Base-by-base conservation (phyloP, 2,797 vertebrate species). In the Knipowitschia caucasica region DNA sequence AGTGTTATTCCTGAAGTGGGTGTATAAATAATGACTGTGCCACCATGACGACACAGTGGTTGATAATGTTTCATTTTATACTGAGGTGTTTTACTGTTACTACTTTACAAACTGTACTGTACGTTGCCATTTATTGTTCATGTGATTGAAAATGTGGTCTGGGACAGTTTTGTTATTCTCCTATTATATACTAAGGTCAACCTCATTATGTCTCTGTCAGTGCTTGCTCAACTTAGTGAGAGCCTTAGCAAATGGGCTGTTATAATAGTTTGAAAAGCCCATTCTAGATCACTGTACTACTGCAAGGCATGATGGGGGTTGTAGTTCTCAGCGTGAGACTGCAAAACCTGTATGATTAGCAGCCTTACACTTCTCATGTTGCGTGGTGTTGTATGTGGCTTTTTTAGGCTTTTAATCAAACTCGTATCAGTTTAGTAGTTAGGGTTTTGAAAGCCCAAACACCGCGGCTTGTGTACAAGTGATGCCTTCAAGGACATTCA, bases 251-350 rank as follows among this genome's bases (percentile, higher is more conserved):
- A 64, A 42, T 18, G 53, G 21, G 51, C 64, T 52, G 34, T 66
- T 29, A 50, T 31, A n/a, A n/a, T n/a, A 54, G 17, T 56, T 4
- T 42, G 6, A 45, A 59, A 40, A 38, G 29, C 31, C 56, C 52
- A 8, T 70, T 69, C 56, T 26, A 24, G 30, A 53, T 18, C 40
- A 50, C 27, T 54, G 64, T 57, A 61, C 45, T 55, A 56, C 67
- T 80, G 62, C 67, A 66, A 85, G 79, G 81, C 85, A 85, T 86
- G 84, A 83, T 86, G 83, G 84, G 81, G 78, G 43, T 59, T 84
- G 82, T 50, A 69, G 83, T 79, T 73, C 71, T 76, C 61, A 43
- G 5, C 5, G 14, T 0, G 61, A 73, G 70, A 55, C 74, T 69
- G 31, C 69, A 67, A 77, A 47, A 75, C 82, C 85, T 87, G 76